These are phyloP conservation scores for Stigmatopora argus DNA, from an alignment of 2,113 vertebrate species.

Conservation along the genomic window DNA sequence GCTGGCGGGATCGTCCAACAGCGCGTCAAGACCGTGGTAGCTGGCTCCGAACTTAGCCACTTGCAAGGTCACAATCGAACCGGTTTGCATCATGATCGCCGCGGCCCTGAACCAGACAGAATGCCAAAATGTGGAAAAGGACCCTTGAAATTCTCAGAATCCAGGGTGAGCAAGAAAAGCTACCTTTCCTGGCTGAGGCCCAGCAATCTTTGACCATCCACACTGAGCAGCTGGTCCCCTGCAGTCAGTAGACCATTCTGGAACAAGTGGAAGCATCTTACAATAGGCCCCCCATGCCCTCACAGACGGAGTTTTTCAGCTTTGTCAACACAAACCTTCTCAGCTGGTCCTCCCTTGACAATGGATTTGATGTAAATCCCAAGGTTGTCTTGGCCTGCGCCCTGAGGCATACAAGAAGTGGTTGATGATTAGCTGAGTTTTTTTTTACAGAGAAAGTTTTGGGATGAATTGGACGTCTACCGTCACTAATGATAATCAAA, in stretches of 20 bases:
- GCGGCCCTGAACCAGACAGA: conserved; percentile 75
- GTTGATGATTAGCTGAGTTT: too few species aligned
- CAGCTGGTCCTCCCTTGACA: conserved; percentile 85
- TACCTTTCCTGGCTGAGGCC: conserved; percentile 92
- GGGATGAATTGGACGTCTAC: too few species aligned
- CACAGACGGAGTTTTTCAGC: background rate
- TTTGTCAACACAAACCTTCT: conserved; percentile 71
- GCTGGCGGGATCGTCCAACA: conserved; percentile 76
- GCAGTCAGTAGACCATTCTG: conserved; percentile 82
- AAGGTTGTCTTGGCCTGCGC: conserved; percentile 80
- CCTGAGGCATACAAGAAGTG: conserved; percentile 60
- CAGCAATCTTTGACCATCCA: conserved; percentile 84
- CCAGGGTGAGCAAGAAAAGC: background rate
- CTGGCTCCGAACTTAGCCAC: conserved; percentile 87
- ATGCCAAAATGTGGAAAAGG: background rate
- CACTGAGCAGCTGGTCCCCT: conserved; percentile 88
- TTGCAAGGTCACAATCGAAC: conserved; percentile 82
- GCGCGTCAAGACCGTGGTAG: conserved; percentile 80
- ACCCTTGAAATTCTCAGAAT: background rate
- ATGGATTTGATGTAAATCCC: conserved; percentile 93
- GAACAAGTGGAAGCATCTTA: background rate
- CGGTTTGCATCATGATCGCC: conserved; percentile 85
- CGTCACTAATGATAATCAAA: background rate
- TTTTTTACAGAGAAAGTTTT: too few species aligned
- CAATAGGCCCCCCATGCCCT: background rate